A percentile compares a stretch with the other conserved stretches of the same genome.
These are phyloP conservation scores for Dicycla oo DNA, from an alignment of 2,888 invertebrate species.

Conservation along the genomic window DNA sequence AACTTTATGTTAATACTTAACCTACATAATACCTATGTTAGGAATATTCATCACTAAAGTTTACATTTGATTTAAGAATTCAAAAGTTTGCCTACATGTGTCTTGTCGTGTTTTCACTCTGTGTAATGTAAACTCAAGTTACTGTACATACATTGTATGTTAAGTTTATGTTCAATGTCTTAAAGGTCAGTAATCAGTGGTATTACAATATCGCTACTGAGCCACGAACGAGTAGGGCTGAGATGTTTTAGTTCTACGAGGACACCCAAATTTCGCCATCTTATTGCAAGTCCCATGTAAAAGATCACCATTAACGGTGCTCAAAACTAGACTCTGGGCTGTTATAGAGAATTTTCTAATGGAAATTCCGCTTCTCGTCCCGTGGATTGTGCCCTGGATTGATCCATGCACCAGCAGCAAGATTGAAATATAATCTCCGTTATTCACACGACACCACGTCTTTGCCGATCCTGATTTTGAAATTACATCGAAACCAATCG, in stretches of 20 bases:
- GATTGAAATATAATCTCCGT: not conserved
- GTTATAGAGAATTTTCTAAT: not conserved
- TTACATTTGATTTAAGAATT: slow-evolving; percentile 40
- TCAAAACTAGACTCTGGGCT: not conserved
- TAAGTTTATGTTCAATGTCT: not conserved
- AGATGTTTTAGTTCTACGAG: not conserved
- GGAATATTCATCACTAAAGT: slow-evolving; percentile 15
- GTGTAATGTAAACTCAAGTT: slow-evolving; percentile 9
- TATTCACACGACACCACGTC: not conserved
- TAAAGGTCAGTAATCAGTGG: not conserved
- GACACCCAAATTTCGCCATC: not conserved
- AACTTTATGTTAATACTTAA: not conserved
- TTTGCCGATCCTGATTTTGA: not conserved
- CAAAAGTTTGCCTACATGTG: slow-evolving; percentile 17
- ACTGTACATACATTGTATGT: not conserved
- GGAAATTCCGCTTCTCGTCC: too few species aligned
- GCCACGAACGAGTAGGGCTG: not conserved
- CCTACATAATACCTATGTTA: not conserved
- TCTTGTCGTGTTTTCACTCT: slow-evolving; percentile 14
- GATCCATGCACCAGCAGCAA: not conserved
- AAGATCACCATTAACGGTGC: not conserved
- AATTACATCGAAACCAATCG: not conserved
- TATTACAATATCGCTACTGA: not conserved
- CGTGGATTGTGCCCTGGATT: not conserved
- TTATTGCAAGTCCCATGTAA: not conserved